These are phyloP conservation scores for Octodon degus DNA, from an alignment of 2,113 vertebrate species.

Conservation along the genomic window DNA sequence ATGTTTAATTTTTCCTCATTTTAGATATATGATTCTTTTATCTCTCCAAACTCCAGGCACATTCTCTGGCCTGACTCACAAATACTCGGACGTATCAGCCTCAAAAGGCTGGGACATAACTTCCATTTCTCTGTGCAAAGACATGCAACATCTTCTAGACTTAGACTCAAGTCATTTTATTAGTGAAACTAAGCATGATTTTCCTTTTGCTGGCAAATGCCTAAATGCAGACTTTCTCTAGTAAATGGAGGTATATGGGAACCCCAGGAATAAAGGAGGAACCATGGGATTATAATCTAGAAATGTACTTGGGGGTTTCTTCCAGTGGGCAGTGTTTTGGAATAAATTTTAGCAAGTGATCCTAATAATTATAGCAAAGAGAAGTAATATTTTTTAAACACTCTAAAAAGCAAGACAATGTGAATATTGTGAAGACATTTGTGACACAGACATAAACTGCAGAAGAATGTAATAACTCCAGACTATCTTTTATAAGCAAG, in stretches of 20 bases:
- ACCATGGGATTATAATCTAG: neutral
- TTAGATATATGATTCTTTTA: neutral
- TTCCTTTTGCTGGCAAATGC: neutral
- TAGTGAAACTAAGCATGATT: neutral
- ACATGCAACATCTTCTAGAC: neutral
- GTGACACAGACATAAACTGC: neutral
- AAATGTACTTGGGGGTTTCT: neutral
- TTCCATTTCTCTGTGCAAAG: neutral
- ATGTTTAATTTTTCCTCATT: neutral
- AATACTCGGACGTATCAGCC: neutral
- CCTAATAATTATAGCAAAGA: neutral
- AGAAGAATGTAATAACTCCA: neutral
- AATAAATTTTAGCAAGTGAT: neutral
- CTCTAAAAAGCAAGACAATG: neutral
- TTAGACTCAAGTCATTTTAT: neutral
- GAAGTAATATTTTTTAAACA: neutral
- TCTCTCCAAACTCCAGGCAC: neutral
- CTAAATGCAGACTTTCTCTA: neutral
- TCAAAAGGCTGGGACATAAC: neutral
- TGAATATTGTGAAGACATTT: slow-evolving; percentile 1
- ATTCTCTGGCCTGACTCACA: neutral
- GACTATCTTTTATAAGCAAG: neutral
- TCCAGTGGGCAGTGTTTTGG: neutral
- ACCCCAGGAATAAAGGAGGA: neutral
- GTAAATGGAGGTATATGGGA: neutral